Percentiles rank a stretch among this genome's conserved stretches.
Evolutionary conservation across 2,797 vertebrate genomes (phyloP).

Genomic region (Ficedula albicollis): DNA sequence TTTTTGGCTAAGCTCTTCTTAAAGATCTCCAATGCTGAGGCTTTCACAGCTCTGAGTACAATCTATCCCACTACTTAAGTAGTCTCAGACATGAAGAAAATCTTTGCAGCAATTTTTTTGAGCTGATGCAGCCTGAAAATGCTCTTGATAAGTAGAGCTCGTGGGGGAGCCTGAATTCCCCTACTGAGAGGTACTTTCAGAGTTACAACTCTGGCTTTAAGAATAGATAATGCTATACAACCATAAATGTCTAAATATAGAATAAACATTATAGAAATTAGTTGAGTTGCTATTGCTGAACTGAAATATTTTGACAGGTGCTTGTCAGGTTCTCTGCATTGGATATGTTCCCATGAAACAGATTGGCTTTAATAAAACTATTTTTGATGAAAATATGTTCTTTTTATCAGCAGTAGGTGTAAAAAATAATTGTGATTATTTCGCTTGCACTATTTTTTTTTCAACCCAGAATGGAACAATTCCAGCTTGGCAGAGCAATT

Average conservation of each 20-base stretch:
- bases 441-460: not conserved
- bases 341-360: conserved; percentile 24
- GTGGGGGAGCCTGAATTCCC: not conserved
- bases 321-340: conserved; percentile 31
- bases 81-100: not conserved
- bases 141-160: not conserved
- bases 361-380: conserved; percentile 22
- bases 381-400: conserved; percentile 18
- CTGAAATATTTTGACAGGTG: conserved; percentile 64
- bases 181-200: not conserved
- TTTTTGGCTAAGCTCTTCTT: not conserved
- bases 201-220: not conserved
- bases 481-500: not conserved
- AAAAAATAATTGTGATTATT: conserved; percentile 1
- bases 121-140: not conserved
- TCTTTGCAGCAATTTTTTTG: not conserved
- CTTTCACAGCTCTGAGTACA: not conserved
- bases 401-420: conserved; percentile 20
- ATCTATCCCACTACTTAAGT: not conserved
- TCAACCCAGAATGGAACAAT: not conserved
- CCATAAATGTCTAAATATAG: not conserved
- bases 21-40: not conserved
- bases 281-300: conserved; percentile 29
- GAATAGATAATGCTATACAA: not conserved
- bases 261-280: not conserved